Base-by-base conservation (phyloP, 2,888 invertebrate genomes). In the Minunthozetes semirufus region DNA sequence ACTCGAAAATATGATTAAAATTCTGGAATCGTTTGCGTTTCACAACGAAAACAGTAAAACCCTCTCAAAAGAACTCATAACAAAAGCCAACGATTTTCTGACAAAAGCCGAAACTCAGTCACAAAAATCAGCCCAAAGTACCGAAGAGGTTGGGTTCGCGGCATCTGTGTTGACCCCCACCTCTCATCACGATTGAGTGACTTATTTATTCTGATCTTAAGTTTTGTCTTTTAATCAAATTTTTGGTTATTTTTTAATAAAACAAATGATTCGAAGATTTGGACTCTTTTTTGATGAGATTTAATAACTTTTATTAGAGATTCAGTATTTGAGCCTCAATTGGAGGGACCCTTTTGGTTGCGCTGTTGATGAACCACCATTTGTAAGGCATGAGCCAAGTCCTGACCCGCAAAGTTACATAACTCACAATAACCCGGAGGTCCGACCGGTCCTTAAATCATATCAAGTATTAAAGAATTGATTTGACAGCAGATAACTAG, bases 351-450 rank as follows among this genome's bases (percentile, higher is more conserved):
- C 33, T 72, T 72, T 29, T 72, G 29, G n/a, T 29, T 19, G 9
- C 59, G 42, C 9, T 25, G 46, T 48, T 66, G 68, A 11, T 68
- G 74, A 13, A 19, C 74, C 38, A 46, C n/a, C 25, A 56, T 46
- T 66, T 66, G 66, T 15, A 78, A 46, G 53, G 68, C 77, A 42
- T 77, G 77, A 22, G 63, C 75, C 17, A 78, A 75, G 70, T 78
- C 77, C 15, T 22, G 84, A 17, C 85, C 85, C 56, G 82, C 87
- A 84, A 82, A 88, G 80, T 87, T 87, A 80, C 88, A 88, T 80
- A 86, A 86, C 81, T 88, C 88, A 80, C 88, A 88, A 81, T 85
- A 87, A 59, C 84, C 82, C 38, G 81, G 81, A 27, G 81, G 81
- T 38, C 91, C 91, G 1, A 53, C 56, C 8, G 56, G 38, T 15